Evolutionary conservation across 2,113 vertebrate genomes (phyloP), one percentile per base, ranked within the genome.

Genomic region (Pollachius pollachius): DNA sequence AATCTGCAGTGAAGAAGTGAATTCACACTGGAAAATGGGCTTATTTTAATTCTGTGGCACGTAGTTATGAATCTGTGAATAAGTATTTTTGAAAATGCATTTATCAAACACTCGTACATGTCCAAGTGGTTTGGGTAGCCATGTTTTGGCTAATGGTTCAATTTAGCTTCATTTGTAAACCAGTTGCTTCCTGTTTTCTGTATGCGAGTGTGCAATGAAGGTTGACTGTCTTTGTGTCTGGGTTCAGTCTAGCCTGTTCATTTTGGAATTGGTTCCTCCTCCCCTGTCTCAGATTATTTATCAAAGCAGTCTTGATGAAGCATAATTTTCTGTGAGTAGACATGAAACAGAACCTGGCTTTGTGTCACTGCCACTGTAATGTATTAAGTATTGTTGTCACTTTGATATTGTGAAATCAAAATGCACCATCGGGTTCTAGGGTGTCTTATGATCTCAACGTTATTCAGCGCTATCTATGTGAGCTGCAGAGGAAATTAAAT

Each of bases 151-250:
- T 7, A 7, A 65, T 54, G 52, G 34, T 65, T 52, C 64, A 7
- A 78, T 82, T 68, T 60, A 60, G 77, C 15, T 16, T 78, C 3
- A 62, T 76, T 30, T 30, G 73, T 67, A 79, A 18, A 37, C 59
- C 13, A 23, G 18, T 48, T 62, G 72, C 76, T 59, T 52, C 12
- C 62, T 71, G 34, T 67, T 52, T n/a, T 19, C 13, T 34, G 30
- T 34, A 34, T 7, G 30, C 30, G 30, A 34, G 6, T 34, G 30
- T 34, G 15, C 15, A 6, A 16, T 63, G 8, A 54, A 62, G n/a
- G 25, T n/a, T 71, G 5, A 25, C 15, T 15, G 30, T 12, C 8
- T 25, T 3, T 52, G 6, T 72, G 13, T 61, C 27, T 62, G 56
- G 16, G 15, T 37, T 41, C 12, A 21, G 18, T 17, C 15, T n/a